Evolutionary conservation across 2,797 vertebrate genomes (phyloP), one percentile per base, ranked within the genome.

Genomic region (Rhinichthys osculus): DNA sequence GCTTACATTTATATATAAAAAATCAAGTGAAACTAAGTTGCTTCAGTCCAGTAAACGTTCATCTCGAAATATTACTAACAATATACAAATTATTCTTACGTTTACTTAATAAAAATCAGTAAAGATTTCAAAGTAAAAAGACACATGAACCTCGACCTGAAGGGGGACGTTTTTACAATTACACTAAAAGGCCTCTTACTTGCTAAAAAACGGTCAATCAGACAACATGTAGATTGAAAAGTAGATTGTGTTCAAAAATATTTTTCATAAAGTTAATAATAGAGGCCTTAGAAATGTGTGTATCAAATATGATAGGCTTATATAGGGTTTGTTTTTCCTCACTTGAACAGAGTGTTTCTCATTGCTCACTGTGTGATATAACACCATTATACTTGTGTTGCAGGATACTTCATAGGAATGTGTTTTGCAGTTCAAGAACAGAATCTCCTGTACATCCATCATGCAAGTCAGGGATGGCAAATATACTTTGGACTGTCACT

Each of bases 351-450:
- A 19, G 30, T n/a, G 21, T 62, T 67, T 42, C 5, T 17, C 17
- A n/a, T 17, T 30, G 42, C 44, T 79, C 44, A 33, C 17, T 44
- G 10, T 66, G 40, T 84, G 52, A 62, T 11, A 50, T 50, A 50
- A 50, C 47, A 47, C 57, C 10, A 13, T 73, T 9, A 80, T 81
- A 4, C 30, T 13, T 57, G 30, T 78, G 14, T 86, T 76, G 30
- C 91, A 99, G 98, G 98, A 85, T 99, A 99, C 92, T 99, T 97
- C 76, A 64, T 96, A 80, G 98, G 98, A 27, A 97, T 99, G 97
- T 97, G 97, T 88, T 91, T 98, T 0, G 97, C 97, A 17, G 96
- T 96, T 79, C 97, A 97, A 8, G 97, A 98, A 7, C 97, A 97
- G 81, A 94, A 95, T 52, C 94, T 97, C 23, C 92, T 87, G 44